phyloP scores from a whole-genome alignment of 2,113 vertebrate species.

The Lepisosteus osseus region DNA sequence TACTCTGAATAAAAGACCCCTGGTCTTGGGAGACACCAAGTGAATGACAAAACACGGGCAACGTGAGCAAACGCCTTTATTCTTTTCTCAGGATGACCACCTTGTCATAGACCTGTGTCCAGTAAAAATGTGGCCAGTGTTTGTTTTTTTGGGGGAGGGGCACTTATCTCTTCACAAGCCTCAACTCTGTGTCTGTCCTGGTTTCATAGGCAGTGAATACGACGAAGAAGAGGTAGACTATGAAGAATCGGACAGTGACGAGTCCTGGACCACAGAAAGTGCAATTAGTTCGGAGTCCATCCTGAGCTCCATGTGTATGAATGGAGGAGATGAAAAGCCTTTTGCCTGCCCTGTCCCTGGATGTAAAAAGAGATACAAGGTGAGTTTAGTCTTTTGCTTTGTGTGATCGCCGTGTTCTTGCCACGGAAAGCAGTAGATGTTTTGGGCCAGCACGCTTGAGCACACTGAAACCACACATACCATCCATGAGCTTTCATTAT shows the following conservation, averaged over 20 bases:
- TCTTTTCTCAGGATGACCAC: background rate
- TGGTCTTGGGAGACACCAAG: too few relatives aligned
- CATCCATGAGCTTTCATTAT: too few relatives aligned
- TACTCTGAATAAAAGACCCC: too few relatives aligned
- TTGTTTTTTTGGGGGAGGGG: background rate
- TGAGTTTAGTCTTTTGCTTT: constrained; percentile 35
- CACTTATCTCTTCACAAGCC: background rate
- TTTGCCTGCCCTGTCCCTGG: constrained; percentile 96
- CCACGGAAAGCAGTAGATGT: too few relatives aligned
- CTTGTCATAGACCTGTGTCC: background rate
- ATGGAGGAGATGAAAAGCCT: constrained; percentile 94
- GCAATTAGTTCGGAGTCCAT: constrained; percentile 97
- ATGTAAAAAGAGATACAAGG: constrained; percentile 98
- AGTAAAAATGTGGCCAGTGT: background rate
- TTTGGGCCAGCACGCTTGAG: too few relatives aligned
- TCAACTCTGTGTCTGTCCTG: constrained; percentile 18
- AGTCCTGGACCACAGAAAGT: constrained; percentile 98
- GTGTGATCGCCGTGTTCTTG: too few relatives aligned
- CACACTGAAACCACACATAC: too few relatives aligned
- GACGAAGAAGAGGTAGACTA: constrained; percentile 96
- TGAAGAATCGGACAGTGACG: constrained; percentile 95
- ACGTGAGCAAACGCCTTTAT: too few relatives aligned
- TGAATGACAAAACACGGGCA: too few relatives aligned
- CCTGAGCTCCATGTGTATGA: constrained; percentile 98
- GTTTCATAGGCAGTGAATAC: constrained; percentile 85